Base-by-base conservation (phyloP, 1,140 invertebrate genomes). In the Capitella teleta region DNA sequence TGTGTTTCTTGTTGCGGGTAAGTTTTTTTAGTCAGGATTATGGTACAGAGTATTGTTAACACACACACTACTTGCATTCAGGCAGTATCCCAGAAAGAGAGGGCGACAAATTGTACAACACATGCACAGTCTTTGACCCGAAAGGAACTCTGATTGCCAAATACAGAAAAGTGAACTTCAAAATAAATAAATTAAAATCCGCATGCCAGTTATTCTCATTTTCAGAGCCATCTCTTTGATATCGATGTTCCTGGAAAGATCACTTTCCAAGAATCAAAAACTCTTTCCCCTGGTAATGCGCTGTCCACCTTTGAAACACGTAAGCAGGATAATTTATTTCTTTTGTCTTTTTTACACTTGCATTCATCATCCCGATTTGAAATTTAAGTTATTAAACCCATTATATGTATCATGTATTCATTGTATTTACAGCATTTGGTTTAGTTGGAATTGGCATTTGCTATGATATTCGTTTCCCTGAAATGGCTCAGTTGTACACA, bases 201-300 rank as follows among this genome's bases (percentile, higher is more conserved):
- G 12, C 1, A 38, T 38, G 36, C 1, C 14, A 38, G n/a, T 18
- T 37, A 37, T 37, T 37, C 8, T 19, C 21, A 6, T 37, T 49
- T 47, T 18, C 61, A 87, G 84, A 76, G 93, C 61, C 93, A 97
- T 74, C 76, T 97, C 25, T 96, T 96, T 72, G 91, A 96, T 71
- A 93, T 96, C 63, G 85, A 95, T 62, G 84, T 96, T 46, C 87
- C 88, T 42, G 86, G 83, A 21, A 87, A 87, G 68, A 88, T 95
- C 30, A 83, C 80, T n/a, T 94, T 96, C 61, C 84, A 87, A 63
- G 92, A 97, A 67, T 94, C 90, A 0, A 84, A 91, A 55, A 81
- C 82, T 1, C 65, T 96, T 1, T 79, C 76, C 47, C 71, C 85
- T 1, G 93, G 92, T 3, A 77, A 85, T 61, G 65, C 78, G 1